These are phyloP conservation scores for Geranospiza caerulescens DNA, from an alignment of 2,797 vertebrate genomes.

Conservation along the genomic window DNA sequence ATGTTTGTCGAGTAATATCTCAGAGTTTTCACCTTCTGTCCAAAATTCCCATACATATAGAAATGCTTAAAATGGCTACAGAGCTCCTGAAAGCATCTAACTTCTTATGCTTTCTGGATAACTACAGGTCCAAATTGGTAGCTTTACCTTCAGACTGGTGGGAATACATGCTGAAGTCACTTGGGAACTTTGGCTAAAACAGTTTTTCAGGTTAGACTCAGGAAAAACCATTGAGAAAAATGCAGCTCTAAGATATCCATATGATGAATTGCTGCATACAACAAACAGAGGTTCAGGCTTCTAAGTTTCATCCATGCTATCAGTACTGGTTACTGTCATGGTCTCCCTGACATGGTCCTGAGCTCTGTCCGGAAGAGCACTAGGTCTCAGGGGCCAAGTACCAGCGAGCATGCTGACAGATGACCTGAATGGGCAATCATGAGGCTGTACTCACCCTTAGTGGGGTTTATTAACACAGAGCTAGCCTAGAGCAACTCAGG, in stretches of 20 bases:
- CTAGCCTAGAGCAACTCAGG: not conserved
- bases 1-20: not conserved
- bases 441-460: not conserved
- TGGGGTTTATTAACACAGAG: not conserved
- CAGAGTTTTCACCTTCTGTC: not conserved
- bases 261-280: not conserved
- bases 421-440: not conserved
- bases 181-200: not conserved
- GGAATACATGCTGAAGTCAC: not conserved
- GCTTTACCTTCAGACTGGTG: not conserved
- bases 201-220: not conserved
- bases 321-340: not conserved
- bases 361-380: not conserved
- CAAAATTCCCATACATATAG: not conserved
- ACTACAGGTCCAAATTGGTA: not conserved
- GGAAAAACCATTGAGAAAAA: not conserved
- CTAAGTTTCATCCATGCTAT: not conserved
- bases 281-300: not conserved
- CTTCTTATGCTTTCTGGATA: not conserved
- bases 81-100: not conserved
- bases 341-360: not conserved
- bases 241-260: not conserved
- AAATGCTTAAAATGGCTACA: not conserved
- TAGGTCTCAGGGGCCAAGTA: not conserved
- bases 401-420: not conserved